These are phyloP conservation scores for Heliconius cydno DNA, from an alignment of 2,888 invertebrate genomes.

Conservation along the genomic window DNA sequence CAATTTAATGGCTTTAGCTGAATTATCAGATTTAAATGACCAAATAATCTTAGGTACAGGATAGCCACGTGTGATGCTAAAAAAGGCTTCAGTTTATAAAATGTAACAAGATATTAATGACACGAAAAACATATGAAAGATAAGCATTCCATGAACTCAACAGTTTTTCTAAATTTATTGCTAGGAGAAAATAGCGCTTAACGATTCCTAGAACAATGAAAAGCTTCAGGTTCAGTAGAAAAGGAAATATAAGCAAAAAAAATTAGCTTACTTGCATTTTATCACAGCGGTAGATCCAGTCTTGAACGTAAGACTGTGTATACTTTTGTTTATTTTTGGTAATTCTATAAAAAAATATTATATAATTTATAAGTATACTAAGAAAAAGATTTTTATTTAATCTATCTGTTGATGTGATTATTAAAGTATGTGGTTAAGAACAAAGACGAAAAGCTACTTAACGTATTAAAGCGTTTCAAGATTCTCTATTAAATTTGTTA, in stretches of 20 bases:
- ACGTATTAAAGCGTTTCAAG: too few species aligned
- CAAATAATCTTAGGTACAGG: constrained; percentile 51
- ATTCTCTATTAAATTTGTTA: too few species aligned
- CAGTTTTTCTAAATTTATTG: too few species aligned
- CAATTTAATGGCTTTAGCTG: constrained; percentile 25
- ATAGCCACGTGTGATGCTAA: constrained; percentile 32
- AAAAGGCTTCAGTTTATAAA: neutral
- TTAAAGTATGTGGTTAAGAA: neutral
- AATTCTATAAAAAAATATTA: constrained; percentile 49
- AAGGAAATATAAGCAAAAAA: neutral
- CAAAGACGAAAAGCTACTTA: too few species aligned
- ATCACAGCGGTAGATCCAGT: constrained; percentile 50
- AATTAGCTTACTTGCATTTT: constrained; percentile 54
- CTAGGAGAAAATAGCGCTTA: neutral
- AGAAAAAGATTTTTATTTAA: too few species aligned
- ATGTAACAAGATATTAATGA: too few species aligned
- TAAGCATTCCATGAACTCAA: neutral
- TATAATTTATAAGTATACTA: neutral
- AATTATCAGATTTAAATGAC: constrained; percentile 47
- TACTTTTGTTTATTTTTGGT: constrained; percentile 55
- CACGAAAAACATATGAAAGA: too few species aligned
- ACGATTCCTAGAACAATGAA: neutral
- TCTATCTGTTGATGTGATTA: neutral
- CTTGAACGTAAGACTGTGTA: constrained; percentile 35
- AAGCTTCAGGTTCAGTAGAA: neutral